Evolutionary conservation across 2,797 vertebrate genomes (phyloP).

Genomic region (Glyptemys insculpta): DNA sequence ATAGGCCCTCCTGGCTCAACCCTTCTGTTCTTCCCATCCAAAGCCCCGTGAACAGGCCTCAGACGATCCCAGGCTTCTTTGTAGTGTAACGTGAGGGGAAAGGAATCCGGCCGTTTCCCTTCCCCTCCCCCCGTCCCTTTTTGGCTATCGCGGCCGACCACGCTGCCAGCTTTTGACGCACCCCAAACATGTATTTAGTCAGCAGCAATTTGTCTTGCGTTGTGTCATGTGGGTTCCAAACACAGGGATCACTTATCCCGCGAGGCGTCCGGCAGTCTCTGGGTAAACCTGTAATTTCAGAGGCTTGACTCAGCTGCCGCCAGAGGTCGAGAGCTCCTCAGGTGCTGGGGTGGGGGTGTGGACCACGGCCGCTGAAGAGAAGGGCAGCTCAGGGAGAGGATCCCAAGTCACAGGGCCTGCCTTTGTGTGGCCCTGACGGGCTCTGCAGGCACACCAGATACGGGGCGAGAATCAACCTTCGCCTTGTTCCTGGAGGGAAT

Average conservation of each 20-base stretch:
- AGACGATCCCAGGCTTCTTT: not conserved
- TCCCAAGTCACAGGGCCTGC: not conserved
- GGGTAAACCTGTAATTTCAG: not conserved
- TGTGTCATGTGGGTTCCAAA: constrained; percentile 37
- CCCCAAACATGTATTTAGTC: constrained; percentile 63
- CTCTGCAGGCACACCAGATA: accelerated
- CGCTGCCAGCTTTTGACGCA: constrained; percentile 47
- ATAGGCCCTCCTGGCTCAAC: constrained; percentile 18
- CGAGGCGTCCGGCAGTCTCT: not conserved
- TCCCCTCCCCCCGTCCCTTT: not conserved
- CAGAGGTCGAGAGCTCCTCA: not conserved
- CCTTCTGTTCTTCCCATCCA: constrained; percentile 44
- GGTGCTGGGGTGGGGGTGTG: not conserved
- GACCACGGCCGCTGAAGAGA: not conserved
- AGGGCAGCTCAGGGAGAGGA: not conserved
- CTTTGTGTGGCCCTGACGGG: not conserved
- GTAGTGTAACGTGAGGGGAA: not conserved
- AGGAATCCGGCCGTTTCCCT: not conserved
- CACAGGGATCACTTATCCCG: not conserved
- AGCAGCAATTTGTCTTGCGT: constrained; percentile 48
- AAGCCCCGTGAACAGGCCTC: constrained; percentile 1
- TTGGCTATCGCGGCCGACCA: constrained; percentile 45
- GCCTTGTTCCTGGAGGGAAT: too few species aligned
- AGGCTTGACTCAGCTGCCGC: constrained; percentile 13
- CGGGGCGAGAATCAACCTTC: accelerated